Base-by-base conservation (phyloP, 2,797 vertebrate species). In the Gastrophryne carolinensis region DNA sequence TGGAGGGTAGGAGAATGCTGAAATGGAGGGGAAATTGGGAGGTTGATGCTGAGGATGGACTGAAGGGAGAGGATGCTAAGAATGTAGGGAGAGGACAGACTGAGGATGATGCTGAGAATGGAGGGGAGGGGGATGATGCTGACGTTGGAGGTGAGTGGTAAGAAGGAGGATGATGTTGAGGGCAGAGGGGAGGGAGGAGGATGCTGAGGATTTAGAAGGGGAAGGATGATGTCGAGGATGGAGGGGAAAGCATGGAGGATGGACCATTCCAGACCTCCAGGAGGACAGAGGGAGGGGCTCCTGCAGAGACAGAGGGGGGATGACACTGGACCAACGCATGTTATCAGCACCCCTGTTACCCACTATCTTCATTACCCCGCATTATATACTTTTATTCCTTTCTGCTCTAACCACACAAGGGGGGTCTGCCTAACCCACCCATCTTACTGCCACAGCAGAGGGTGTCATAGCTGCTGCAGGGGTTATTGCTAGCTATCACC, bases 41-140 rank as follows among this genome's bases (percentile, higher is more conserved):
- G 24, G 57, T 49, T 9, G 56, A 57, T 72, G 50, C 53, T 10
- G n/a, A 53, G 24, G 44, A 47, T 47, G 44, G 17, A 17, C n/a
- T 17, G 44, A 47, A 19, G 44, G 21, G 44, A 19, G 35, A 6
- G 35, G 35, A 5, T n/a, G n/a, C n/a, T n/a, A n/a, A 5, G 47
- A 62, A 70, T 60, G 80, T 81, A 72, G 75, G 79, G 73, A 24
- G 75, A 66, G 39, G 57, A n/a, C n/a, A n/a, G n/a, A n/a, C n/a
- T 72, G 77, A 68, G 21, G 67, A 66, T 64, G 79, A 12, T 60
- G 65, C 54, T 70, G 19, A 41, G 27, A 54, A 41, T n/a, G 30
- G 62, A 47, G 26, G 39, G 64, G 52, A 65, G 32, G 24, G 37
- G 24, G 57, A 58, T 9, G 56, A 57, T 72, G 50, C 53, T 10